Percentiles rank a stretch among this genome's conserved stretches.
These are phyloP conservation scores for Laothoe populi DNA, from an alignment of 2,888 invertebrate genomes.

Conservation along the genomic window DNA sequence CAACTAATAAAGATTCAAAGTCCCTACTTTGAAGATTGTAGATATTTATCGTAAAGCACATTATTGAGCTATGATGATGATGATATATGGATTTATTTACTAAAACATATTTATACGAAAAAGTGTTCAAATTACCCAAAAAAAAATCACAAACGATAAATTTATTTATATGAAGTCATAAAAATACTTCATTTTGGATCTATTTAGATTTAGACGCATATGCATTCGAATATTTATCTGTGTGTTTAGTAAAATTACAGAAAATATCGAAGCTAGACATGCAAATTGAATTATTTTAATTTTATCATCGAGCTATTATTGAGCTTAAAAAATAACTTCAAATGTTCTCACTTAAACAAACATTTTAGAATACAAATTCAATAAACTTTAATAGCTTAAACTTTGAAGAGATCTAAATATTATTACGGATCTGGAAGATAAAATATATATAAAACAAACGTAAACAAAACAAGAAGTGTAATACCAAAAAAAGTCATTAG, in stretches of 20 bases:
- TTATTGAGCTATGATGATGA: no score
- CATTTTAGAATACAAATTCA: constrained; percentile 23
- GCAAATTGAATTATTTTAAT: constrained; percentile 35
- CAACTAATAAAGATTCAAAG: no score
- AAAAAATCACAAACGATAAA: no score
- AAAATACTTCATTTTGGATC: no score
- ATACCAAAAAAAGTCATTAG: constrained; percentile 36
- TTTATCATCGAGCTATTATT: constrained; percentile 28
- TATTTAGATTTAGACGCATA: constrained; percentile 3
- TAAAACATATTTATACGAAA: no score
- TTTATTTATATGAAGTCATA: no score
- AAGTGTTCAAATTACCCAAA: no score
- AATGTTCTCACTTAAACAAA: constrained; percentile 33
- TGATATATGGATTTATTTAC: no score
- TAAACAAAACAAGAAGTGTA: constrained; percentile 40
- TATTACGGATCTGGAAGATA: neutral
- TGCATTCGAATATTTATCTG: neutral
- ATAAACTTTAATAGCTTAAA: neutral
- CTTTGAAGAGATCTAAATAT: neutral
- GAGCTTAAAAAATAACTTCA: constrained; percentile 34
- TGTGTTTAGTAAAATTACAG: neutral
- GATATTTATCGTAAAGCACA: no score
- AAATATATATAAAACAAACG: constrained; percentile 38
- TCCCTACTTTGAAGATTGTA: no score
- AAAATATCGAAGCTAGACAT: constrained; percentile 30